Conservation (phyloP, 2,797 vertebrate species). For the Hyperoplus immaculatus region DNA sequence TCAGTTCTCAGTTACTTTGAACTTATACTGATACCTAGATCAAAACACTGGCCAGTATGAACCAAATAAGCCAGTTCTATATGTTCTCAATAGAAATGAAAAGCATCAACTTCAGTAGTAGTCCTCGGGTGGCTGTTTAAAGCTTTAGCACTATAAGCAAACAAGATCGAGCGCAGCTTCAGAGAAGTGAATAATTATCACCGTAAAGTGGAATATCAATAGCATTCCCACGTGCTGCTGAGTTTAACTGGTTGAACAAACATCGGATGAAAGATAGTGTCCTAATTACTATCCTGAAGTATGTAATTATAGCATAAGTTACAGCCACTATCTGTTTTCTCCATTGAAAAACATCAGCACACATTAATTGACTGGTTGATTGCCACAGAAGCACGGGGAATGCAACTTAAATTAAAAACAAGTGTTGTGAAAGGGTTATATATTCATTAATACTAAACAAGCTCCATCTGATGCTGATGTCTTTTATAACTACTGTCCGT, state of each 20-base stretch:
- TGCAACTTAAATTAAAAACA: slow-evolving; percentile 28
- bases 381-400: slow-evolving; percentile 9
- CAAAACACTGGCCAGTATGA: background rate
- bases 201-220: slow-evolving; percentile 1
- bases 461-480: slow-evolving; percentile 48
- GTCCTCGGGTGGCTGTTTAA: background rate
- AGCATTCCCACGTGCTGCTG: slow-evolving; percentile 10
- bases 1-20: background rate
- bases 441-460: slow-evolving; percentile 69
- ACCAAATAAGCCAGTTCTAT: background rate
- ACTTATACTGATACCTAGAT: background rate
- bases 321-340: slow-evolving; percentile 15
- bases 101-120: background rate
- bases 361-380: slow-evolving; percentile 33
- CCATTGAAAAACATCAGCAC: slow-evolving; percentile 34
- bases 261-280: slow-evolving; percentile 7
- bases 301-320: slow-evolving; percentile 52
- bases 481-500: slow-evolving; percentile 46
- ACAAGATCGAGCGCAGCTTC: background rate
- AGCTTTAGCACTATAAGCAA: background rate
- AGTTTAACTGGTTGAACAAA: slow-evolving; percentile 10
- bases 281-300: slow-evolving; percentile 41
- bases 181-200: slow-evolving; percentile 1
- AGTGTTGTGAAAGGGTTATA: slow-evolving; percentile 27
- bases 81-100: background rate